These are phyloP conservation scores for Copidosoma aretas DNA, from an alignment of 2,888 invertebrate species.

Conservation along the genomic window DNA sequence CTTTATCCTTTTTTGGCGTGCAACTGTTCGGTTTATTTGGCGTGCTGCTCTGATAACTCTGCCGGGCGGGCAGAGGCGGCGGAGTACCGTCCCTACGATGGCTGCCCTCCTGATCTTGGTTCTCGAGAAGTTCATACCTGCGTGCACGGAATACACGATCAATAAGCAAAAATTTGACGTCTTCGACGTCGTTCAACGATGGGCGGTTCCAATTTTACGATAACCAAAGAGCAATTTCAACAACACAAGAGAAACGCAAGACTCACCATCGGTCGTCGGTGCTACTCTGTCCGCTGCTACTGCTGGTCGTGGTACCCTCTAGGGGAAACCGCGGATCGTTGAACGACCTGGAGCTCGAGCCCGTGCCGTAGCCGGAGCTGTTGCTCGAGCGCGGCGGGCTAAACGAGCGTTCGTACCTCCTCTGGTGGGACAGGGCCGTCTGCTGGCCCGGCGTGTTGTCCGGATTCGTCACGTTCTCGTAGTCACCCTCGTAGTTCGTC, in stretches of 20 bases:
- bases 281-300: constrained; percentile 70
- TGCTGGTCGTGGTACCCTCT: constrained; percentile 69
- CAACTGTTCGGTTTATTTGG: constrained; percentile 46
- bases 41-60: constrained; percentile 52
- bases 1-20: constrained; percentile 53
- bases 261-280: constrained; percentile 70
- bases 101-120: constrained; percentile 59
- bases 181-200: constrained; percentile 43
- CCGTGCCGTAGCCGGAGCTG: constrained; percentile 85
- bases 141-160: too few species aligned
- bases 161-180: background rate
- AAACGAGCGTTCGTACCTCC: constrained; percentile 76
- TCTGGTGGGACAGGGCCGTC: constrained; percentile 69
- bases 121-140: constrained; percentile 66
- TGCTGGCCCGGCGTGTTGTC: constrained; percentile 60
- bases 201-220: constrained; percentile 46
- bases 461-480: constrained; percentile 71
- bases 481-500: constrained; percentile 70
- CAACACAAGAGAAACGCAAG: constrained; percentile 11
- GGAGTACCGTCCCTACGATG: constrained; percentile 62
- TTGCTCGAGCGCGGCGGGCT: constrained; percentile 82
- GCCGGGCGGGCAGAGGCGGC: constrained; percentile 66
- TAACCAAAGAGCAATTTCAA: too few species aligned
- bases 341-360: constrained; percentile 64
- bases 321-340: constrained; percentile 60